These are phyloP conservation scores for Ennomos fuscantarius DNA, from an alignment of 2,888 invertebrate genomes.

Conservation along the genomic window DNA sequence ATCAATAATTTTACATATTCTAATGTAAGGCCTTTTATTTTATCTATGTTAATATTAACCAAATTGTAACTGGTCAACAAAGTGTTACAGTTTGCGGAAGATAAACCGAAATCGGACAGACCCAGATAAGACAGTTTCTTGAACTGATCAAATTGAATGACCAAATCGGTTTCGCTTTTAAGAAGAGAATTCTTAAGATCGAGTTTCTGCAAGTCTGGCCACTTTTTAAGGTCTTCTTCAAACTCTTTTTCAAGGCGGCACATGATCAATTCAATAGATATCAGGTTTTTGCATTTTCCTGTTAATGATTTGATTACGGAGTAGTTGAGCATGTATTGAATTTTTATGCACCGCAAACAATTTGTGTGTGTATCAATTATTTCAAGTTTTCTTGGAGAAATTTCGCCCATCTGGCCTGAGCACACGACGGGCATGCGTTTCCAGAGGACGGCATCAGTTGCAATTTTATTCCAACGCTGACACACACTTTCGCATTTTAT, in stretches of 20 bases:
- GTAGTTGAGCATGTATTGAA: slow-evolving; percentile 73
- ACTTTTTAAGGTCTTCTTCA: slow-evolving; percentile 60
- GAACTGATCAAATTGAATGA: slow-evolving; percentile 65
- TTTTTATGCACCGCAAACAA: slow-evolving; percentile 61
- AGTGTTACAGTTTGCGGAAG: slow-evolving; percentile 60
- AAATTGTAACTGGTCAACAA: slow-evolving; percentile 66
- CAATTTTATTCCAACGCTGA: slow-evolving; percentile 66
- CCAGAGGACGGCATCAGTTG: slow-evolving; percentile 67
- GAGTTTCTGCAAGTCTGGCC: slow-evolving; percentile 67
- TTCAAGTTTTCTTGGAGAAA: slow-evolving; percentile 59
- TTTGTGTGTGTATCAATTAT: slow-evolving; percentile 64
- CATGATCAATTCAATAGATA: slow-evolving; percentile 73
- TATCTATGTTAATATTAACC: slow-evolving; percentile 71
- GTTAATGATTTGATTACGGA: slow-evolving; percentile 61
- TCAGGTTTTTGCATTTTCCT: slow-evolving; percentile 64
- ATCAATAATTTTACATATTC: slow-evolving; percentile 66
- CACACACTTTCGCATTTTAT: slow-evolving; percentile 69
- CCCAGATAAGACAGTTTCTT: slow-evolving; percentile 60
- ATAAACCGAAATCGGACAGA: slow-evolving; percentile 76
- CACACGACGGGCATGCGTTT: slow-evolving; percentile 61
- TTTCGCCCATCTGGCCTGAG: slow-evolving; percentile 69
- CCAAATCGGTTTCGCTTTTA: slow-evolving; percentile 52
- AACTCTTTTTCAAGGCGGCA: slow-evolving; percentile 69
- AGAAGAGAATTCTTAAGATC: slow-evolving; percentile 72
- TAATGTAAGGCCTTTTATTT: slow-evolving; percentile 65